Percentiles rank a stretch among this genome's conserved stretches.
Evolutionary conservation across 2,888 invertebrate species (phyloP).

Genomic region (Agriopis leucophaearia): DNA sequence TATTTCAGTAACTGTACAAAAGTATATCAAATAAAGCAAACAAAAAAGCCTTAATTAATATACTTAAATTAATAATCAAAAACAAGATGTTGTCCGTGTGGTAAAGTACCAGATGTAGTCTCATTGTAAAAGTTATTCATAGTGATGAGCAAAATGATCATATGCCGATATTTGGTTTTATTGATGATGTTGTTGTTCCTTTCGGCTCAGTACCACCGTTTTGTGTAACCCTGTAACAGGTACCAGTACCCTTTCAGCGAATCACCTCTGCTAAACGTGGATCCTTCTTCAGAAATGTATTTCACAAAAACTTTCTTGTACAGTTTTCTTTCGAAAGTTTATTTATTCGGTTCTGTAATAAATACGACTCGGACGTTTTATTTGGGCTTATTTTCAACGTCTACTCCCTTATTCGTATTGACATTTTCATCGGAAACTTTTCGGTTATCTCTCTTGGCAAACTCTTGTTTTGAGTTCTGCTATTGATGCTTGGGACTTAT

Average conservation of each 20-base stretch:
- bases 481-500: conserved; percentile 36
- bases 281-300: conserved; percentile 23
- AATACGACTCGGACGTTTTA: conserved; percentile 50
- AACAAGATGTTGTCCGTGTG: too few relatives aligned
- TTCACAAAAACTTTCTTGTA: conserved; percentile 24
- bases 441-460: conserved; percentile 41
- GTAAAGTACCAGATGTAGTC: too few relatives aligned
- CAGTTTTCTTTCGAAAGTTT: conserved; percentile 33
- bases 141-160: too few relatives aligned
- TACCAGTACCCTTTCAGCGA: not conserved
- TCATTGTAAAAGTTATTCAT: too few relatives aligned
- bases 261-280: not conserved
- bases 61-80: too few relatives aligned
- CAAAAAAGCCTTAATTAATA: too few relatives aligned
- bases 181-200: too few relatives aligned
- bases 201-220: not conserved
- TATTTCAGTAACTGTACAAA: too few relatives aligned
- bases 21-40: too few relatives aligned
- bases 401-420: conserved; percentile 51
- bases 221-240: not conserved
- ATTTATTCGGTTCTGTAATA: conserved; percentile 43
- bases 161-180: too few relatives aligned
- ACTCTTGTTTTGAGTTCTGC: conserved; percentile 39
- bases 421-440: conserved; percentile 47
- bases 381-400: conserved; percentile 51